Conservation (phyloP, 2,113 vertebrate genomes). For the Poeciliopsis retropinna region DNA sequence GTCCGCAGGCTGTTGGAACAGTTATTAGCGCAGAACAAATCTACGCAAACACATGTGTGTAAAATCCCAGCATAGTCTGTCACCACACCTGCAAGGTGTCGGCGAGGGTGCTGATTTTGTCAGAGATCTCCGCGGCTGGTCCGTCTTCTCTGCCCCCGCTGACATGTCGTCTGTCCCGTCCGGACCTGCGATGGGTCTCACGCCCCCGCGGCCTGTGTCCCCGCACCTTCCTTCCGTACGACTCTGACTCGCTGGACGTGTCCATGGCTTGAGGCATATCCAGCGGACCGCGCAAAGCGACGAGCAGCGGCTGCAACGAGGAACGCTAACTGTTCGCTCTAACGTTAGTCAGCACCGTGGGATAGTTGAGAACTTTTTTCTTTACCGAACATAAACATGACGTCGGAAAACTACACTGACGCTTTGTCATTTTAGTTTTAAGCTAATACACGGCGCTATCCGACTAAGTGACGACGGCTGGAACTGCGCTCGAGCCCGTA, state of each 20-base stretch:
- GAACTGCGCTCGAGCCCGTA: neutral
- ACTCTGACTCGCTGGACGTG: slow-evolving; percentile 89
- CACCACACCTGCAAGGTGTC: slow-evolving; percentile 88
- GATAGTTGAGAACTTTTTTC: neutral
- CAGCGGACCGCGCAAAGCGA: no score
- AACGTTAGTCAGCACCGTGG: slow-evolving; percentile 15
- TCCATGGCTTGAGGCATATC: slow-evolving; percentile 83
- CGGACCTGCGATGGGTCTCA: slow-evolving; percentile 61
- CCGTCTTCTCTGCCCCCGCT: slow-evolving; percentile 35
- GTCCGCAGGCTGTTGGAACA: neutral
- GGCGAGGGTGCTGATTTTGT: slow-evolving; percentile 90
- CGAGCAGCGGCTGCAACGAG: neutral
- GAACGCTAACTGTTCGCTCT: slow-evolving; percentile 8
- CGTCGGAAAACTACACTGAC: neutral
- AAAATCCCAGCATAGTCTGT: neutral
- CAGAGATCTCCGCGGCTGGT: slow-evolving; percentile 76
- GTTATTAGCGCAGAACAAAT: neutral
- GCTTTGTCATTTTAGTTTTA: slow-evolving; percentile 10
- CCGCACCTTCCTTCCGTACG: slow-evolving; percentile 55
- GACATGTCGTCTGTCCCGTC: slow-evolving; percentile 39
- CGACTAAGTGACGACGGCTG: neutral
- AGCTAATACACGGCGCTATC: neutral
- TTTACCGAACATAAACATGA: neutral
- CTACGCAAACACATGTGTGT: neutral
- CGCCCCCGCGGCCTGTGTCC: slow-evolving; percentile 65